Conservation (phyloP, 2,888 invertebrate species). For the Buathra laborator region DNA sequence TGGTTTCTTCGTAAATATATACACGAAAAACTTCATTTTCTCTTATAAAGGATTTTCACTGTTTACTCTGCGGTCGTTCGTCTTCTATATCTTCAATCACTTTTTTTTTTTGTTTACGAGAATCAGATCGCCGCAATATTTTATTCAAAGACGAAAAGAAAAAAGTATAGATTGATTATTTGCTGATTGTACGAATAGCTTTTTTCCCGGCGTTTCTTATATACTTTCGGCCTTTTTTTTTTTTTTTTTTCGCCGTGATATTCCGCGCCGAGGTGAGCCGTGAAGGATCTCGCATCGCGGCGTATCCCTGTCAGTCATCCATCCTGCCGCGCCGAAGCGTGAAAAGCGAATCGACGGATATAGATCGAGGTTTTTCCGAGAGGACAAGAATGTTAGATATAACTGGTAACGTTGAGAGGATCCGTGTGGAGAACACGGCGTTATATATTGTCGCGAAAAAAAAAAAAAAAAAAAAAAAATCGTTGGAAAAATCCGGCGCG, state of each 20-base stretch:
- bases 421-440: no score
- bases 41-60: neutral
- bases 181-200: neutral
- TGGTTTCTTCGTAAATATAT: slow-evolving; percentile 7
- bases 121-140: no score
- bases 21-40: no score
- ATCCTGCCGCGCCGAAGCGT: slow-evolving; percentile 63
- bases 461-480: slow-evolving; percentile 3
- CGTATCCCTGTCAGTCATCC: slow-evolving; percentile 59
- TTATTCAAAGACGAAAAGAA: no score
- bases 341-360: slow-evolving; percentile 51
- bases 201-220: neutral
- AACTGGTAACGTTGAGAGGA: neutral
- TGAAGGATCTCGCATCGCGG: slow-evolving; percentile 33
- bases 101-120: no score
- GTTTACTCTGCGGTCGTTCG: no score
- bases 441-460: no score
- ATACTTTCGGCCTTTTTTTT: neutral
- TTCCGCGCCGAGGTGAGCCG: slow-evolving; percentile 2
- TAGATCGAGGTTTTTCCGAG: slow-evolving; percentile 39
- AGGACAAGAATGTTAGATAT: slow-evolving; percentile 3
- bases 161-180: no score
- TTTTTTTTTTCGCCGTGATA: neutral
- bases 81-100: no score
- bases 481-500: slow-evolving; percentile 30